Percentiles rank a stretch among this genome's conserved stretches.
Evolutionary conservation across 2,113 vertebrate species (phyloP).

Genomic region (Helogale parvula): DNA sequence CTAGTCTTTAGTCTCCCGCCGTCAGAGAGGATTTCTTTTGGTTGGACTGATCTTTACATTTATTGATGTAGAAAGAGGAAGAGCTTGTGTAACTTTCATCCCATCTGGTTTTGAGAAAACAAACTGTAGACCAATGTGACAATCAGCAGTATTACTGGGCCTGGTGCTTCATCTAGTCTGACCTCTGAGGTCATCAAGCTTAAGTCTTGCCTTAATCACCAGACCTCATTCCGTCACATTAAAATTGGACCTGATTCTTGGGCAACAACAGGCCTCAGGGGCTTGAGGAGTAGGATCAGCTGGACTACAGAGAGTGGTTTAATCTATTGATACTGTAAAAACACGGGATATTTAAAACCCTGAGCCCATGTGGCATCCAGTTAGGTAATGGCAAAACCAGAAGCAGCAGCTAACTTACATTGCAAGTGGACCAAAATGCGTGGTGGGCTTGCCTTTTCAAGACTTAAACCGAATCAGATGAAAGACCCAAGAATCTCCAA

Average conservation of each 20-base stretch:
- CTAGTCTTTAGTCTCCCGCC: neutral
- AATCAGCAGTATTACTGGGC: neutral
- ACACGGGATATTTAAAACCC: neutral
- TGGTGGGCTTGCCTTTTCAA: neutral
- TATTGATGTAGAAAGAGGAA: neutral
- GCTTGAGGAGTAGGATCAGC: neutral
- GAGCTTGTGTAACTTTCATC: neutral
- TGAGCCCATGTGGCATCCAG: neutral
- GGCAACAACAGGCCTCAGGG: neutral
- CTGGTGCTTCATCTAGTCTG: neutral
- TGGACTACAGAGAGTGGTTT: neutral
- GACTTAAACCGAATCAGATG: neutral
- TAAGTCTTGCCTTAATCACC: neutral
- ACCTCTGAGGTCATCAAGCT: neutral
- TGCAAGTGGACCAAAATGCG: neutral
- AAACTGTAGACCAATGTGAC: neutral
- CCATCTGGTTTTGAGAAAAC: slow-evolving; percentile 5
- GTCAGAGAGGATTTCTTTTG: neutral
- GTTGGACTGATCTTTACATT: neutral
- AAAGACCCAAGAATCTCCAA: neutral
- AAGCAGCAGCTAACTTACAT: neutral
- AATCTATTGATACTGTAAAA: neutral
- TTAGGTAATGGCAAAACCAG: neutral
- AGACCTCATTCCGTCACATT: neutral
- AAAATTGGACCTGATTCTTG: neutral